Evolutionary conservation across 2,888 invertebrate genomes (phyloP).

Genomic region (Coleophora flavipennella): DNA sequence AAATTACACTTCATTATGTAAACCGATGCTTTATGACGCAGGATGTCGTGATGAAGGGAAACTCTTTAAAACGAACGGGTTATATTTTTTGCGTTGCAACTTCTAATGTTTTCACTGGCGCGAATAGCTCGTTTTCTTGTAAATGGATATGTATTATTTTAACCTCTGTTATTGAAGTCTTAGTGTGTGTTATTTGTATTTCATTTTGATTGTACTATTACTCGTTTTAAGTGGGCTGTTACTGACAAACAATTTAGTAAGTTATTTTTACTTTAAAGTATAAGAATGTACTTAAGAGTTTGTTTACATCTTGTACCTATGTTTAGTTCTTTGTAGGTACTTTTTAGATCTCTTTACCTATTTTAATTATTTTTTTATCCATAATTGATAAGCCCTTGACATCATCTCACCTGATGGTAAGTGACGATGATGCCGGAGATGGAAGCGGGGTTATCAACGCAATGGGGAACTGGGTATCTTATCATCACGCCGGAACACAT

Average conservation of each 20-base stretch:
- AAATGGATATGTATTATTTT: slow-evolving; percentile 18
- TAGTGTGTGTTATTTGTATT: neutral
- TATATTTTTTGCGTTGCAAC: slow-evolving; percentile 28
- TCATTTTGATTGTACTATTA: neutral
- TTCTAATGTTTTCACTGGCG: slow-evolving; percentile 30
- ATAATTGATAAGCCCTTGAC: too few relatives aligned
- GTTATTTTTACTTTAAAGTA: too few relatives aligned
- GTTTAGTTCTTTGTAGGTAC: too few relatives aligned
- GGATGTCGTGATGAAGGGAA: slow-evolving; percentile 59
- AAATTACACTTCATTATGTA: slow-evolving; percentile 60
- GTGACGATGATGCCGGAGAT: too few relatives aligned
- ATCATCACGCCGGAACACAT: too few relatives aligned
- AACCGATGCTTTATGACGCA: slow-evolving; percentile 56
- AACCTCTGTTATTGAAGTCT: neutral
- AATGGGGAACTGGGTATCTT: too few relatives aligned
- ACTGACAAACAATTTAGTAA: neutral
- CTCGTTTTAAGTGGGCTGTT: neutral
- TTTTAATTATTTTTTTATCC: too few relatives aligned
- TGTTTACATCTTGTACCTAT: too few relatives aligned
- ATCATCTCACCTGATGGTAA: too few relatives aligned
- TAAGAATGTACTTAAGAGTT: too few relatives aligned
- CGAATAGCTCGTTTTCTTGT: slow-evolving; percentile 30
- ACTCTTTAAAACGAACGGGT: slow-evolving; percentile 32
- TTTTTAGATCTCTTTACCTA: too few relatives aligned
- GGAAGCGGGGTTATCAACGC: too few relatives aligned